phyloP scores from a whole-genome alignment of 2,797 vertebrate species.

The Tokudaia muenninki region DNA sequence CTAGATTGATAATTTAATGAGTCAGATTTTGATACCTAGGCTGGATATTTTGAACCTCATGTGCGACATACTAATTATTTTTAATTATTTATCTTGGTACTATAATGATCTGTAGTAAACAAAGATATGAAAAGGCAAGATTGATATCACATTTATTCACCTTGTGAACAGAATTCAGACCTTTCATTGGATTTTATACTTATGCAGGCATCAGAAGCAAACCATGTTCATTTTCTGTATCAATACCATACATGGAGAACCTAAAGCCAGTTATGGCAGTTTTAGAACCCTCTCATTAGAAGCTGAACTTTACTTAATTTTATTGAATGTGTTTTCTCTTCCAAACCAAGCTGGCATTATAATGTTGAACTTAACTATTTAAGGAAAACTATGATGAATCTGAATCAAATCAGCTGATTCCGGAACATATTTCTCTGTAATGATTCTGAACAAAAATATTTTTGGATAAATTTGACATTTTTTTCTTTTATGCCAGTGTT shows the following conservation, averaged over 20 bases:
- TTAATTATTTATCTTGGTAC: not conserved
- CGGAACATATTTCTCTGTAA: not conserved
- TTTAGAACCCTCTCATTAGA: not conserved
- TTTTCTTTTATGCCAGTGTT: not conserved
- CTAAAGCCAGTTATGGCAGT: not conserved
- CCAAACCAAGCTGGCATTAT: not conserved
- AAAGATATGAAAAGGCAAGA: not conserved
- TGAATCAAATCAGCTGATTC: not conserved
- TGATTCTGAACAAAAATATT: not conserved
- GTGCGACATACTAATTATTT: not conserved
- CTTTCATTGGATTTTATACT: not conserved
- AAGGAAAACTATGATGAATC: not conserved
- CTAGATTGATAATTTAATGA: not conserved
- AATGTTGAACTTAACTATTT: not conserved
- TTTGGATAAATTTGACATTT: not conserved
- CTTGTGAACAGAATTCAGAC: not conserved
- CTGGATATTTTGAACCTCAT: not conserved
- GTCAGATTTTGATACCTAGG: not conserved
- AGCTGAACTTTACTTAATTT: not conserved
- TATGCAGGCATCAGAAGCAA: not conserved
- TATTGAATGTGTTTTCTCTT: not conserved
- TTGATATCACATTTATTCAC: not conserved
- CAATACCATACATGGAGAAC: not conserved
- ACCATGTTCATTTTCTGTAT: not conserved
- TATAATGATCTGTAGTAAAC: not conserved